Percentiles rank a stretch among this genome's conserved stretches.
phyloP scores from a whole-genome alignment of 2,888 invertebrate genomes.

The Falcaria lacertinaria region DNA sequence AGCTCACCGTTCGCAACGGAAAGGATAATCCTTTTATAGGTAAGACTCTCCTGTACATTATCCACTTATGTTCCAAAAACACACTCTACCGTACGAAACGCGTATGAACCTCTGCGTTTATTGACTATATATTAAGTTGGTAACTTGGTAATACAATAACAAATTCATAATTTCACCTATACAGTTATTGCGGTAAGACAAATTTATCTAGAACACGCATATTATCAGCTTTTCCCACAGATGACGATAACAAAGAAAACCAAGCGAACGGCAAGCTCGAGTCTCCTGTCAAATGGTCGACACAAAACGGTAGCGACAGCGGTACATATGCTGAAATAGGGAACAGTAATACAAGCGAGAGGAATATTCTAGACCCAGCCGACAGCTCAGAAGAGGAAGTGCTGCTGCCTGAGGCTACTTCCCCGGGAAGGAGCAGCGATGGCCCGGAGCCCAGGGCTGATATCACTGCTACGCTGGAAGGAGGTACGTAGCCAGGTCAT shows the following conservation, averaged over 20 bases:
- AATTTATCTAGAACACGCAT: background rate
- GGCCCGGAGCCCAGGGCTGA: conserved; percentile 73
- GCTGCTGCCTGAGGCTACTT: conserved; percentile 67
- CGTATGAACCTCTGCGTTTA: too few species aligned
- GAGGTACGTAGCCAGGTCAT: too few species aligned
- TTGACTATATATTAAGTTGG: too few species aligned
- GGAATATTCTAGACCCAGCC: conserved; percentile 69
- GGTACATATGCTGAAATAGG: conserved; percentile 75
- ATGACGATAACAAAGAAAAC: conserved; percentile 75
- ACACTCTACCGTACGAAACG: too few species aligned
- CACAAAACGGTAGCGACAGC: conserved; percentile 73
- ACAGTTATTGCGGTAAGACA: background rate
- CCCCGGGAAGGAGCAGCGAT: conserved; percentile 71
- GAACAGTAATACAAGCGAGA: conserved; percentile 64
- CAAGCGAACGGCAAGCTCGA: conserved; percentile 72
- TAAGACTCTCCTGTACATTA: too few species aligned
- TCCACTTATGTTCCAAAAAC: too few species aligned
- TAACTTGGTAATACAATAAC: too few species aligned
- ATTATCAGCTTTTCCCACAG: conserved; percentile 19
- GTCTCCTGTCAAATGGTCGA: conserved; percentile 70
- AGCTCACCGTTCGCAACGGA: conserved; percentile 68
- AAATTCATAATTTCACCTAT: too few species aligned
- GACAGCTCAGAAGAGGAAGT: conserved; percentile 76
- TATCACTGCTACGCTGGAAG: conserved; percentile 67
- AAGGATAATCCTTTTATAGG: conserved; percentile 74